Base-by-base conservation (phyloP, 1,140 invertebrate genomes). In the Anthonomus grandis region DNA sequence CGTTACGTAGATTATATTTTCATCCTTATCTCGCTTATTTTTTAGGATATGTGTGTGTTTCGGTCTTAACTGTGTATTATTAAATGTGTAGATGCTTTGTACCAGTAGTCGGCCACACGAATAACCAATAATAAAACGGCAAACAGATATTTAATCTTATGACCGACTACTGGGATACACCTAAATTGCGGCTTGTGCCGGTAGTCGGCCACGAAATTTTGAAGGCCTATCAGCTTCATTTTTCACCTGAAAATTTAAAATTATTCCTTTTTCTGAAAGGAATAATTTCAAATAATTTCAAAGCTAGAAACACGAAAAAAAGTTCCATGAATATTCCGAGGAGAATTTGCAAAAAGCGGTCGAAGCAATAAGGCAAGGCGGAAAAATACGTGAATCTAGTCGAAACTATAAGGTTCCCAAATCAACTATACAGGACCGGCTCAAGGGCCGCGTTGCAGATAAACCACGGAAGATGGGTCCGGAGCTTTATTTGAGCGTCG, bases 391-490 rank as follows among this genome's bases (percentile, higher is more conserved):
- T 9, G 0, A 42, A 39, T 21, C 34, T 9, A 39, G 48, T 23
- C 15, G 36, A 41, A 17, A 51, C 9, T 51, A 51, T 17, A 36
- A 17, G 6, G 34, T 51, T 10, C 48, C 48, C 4, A 6, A 19
- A 41, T 6, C 48, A 17, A 51, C 48, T 8, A 5, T 51, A 1
- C 48, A 51, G 48, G 48, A 51, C 36, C 48, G 34, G 15, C 10
- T 51, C 17, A 10, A 2, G 19, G 48, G 48, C 0, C n/a, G 3
- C 18, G 48, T 51, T 17, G 19, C 34, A n/a, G 18, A 51, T 39
- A 23, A 12, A 13, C 10, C 6, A 12, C 18, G 19, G 22, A 6
- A 0, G 10, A 51, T 51, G 48, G 48, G 48, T 19, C 36, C 48
- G 25, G 48, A 51, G 0, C 34, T 36, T 8, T 10, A 13, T 41